Percentiles rank a stretch among this genome's conserved stretches.
Conservation (phyloP, 2,888 invertebrate genomes). For the Dinocampus coccinellae region DNA sequence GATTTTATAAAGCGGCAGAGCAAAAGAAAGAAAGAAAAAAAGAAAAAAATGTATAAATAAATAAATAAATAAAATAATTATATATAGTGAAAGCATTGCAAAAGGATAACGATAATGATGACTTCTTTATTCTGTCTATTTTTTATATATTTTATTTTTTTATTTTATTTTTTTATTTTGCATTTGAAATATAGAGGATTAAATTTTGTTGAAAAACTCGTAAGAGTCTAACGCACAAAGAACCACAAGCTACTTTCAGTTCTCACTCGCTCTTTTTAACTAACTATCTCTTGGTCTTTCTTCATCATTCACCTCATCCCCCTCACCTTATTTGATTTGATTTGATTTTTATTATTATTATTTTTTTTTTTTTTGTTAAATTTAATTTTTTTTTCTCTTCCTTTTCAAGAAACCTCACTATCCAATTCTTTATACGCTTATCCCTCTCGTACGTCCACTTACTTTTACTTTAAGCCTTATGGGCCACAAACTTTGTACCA, state of each 20-base stretch:
- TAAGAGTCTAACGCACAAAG: neutral
- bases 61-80: neutral
- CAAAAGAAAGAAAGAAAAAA: neutral
- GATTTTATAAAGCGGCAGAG: neutral
- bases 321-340: slow-evolving; percentile 4
- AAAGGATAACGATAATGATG: slow-evolving; percentile 1
- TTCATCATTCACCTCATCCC: neutral
- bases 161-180: neutral
- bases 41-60: neutral
- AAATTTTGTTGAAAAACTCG: neutral
- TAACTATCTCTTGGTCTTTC: neutral
- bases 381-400: neutral
- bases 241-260: neutral
- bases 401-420: neutral
- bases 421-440: slow-evolving; percentile 25
- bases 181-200: neutral
- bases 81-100: neutral
- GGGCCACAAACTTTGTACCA: slow-evolving; percentile 35
- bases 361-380: neutral
- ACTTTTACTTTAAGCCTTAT: slow-evolving; percentile 1
- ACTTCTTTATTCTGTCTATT: neutral
- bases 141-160: neutral
- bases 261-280: slow-evolving; percentile 9
- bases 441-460: neutral
- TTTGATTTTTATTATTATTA: neutral